Base-by-base conservation (phyloP, 2,797 vertebrate genomes). In the Cirrhinus molitorella region DNA sequence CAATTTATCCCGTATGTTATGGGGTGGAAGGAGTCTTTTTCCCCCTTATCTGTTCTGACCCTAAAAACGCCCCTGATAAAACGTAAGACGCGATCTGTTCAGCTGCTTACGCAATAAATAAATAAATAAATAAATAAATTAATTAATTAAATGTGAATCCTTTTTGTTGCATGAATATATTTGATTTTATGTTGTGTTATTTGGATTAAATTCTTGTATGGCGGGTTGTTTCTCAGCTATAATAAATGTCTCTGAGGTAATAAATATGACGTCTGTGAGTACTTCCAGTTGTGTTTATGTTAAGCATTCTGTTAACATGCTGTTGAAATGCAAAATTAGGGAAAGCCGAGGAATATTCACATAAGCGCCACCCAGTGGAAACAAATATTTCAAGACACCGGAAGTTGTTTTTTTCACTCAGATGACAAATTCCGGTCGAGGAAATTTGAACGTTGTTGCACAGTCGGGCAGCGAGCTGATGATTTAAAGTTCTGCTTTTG, bases 361-460 rank as follows among this genome's bases (percentile, higher is more conserved):
- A 61, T 16, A 61, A 3, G 57, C 57, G 5, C 23, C 57, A 14
- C 12, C 23, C 57, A 61, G 23, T 14, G 12, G 57, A 61, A 28
- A 13, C 5, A 61, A 28, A 61, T 28, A 28, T 14, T 61, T 6
- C 12, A 59, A 4, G n/a, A 28, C 57, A 43, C 80, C 80, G 70
- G 80, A 82, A 66, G 68, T 65, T 14, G 16, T 0, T 1, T 37
- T 5, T 17, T 1, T 12, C 5, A 5, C 0, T 16, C n/a, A 49
- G 12, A 2, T 83, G 88, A 91, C 86, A 67, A 83, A 85, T 89
- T 94, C 93, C 91, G 91, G 68, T 53, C 0, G 19, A 23, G 74
- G 1, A 31, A 1, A 78, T 94, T 95, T 94, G 83, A 94, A 94
- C 81, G 82, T 65, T 0, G 47, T 6, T 21, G 0, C 23, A 6